phyloP scores from a whole-genome alignment of 2,797 vertebrate species.

The Myripristis jacobus region DNA sequence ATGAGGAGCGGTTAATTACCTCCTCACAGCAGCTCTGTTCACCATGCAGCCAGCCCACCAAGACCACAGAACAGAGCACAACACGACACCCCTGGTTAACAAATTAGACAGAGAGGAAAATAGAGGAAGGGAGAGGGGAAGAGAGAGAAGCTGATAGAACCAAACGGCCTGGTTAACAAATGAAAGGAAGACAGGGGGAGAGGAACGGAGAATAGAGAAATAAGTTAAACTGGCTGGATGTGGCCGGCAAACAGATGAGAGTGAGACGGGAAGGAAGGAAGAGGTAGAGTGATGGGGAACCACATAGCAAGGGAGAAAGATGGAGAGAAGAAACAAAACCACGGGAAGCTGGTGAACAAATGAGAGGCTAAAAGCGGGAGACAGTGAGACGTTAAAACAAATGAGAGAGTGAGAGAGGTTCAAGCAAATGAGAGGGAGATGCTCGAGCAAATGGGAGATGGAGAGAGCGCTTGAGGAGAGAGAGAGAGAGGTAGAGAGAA shows the following conservation, averaged over 20 bases:
- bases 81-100: conserved; percentile 68
- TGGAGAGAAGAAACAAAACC: not conserved
- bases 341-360: not conserved
- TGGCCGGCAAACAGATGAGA: conserved; percentile 4
- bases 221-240: not conserved
- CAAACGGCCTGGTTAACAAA: conserved; percentile 21
- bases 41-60: conserved; percentile 58
- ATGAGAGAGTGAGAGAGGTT: conserved; percentile 9
- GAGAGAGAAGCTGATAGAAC: not conserved
- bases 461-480: not conserved
- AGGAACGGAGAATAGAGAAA: conserved; percentile 1
- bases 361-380: not conserved
- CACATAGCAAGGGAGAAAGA: not conserved
- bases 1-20: conserved; percentile 73
- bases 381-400: not conserved
- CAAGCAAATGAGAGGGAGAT: conserved; percentile 20
- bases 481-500: conserved; percentile 14
- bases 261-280: not conserved
- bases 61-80: conserved; percentile 61
- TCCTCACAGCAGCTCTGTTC: conserved; percentile 61
- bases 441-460: not conserved
- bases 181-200: not conserved
- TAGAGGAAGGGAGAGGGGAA: conserved; percentile 1
- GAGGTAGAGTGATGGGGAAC: not conserved
- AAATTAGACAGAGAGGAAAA: conserved; percentile 41